Percentiles rank a stretch among this genome's conserved stretches.
These are phyloP conservation scores for Troides helena DNA, from an alignment of 2,888 invertebrate genomes.

Conservation along the genomic window DNA sequence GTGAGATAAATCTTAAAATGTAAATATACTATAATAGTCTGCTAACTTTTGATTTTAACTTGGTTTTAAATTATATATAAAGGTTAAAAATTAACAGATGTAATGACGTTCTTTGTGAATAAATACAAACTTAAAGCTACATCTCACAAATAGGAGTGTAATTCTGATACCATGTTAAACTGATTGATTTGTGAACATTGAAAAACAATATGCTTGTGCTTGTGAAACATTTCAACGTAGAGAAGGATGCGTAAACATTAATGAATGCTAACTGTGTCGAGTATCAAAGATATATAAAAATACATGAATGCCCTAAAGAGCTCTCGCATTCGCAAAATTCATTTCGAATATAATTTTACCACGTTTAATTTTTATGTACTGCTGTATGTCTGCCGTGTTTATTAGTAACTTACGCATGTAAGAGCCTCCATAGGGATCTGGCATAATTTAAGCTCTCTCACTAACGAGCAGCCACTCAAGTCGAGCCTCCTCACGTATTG, in stretches of 20 bases:
- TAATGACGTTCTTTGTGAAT: neutral
- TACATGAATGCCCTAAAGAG: constrained; percentile 23
- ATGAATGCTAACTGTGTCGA: constrained; percentile 19
- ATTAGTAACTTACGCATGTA: constrained; percentile 61
- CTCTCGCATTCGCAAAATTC: constrained; percentile 27
- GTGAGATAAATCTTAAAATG: neutral
- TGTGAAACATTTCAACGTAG: neutral
- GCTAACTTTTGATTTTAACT: too few species aligned
- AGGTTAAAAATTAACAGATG: too few species aligned
- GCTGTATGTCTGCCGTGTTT: constrained; percentile 39
- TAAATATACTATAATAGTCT: too few species aligned
- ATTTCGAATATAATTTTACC: constrained; percentile 19
- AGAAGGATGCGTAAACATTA: neutral
- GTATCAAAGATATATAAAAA: constrained; percentile 27
- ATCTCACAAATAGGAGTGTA: neutral
- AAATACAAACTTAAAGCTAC: neutral
- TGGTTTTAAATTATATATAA: too few species aligned
- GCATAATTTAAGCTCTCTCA: constrained; percentile 68
- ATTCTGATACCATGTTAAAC: too few species aligned
- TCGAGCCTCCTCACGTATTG: constrained; percentile 52
- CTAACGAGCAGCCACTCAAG: constrained; percentile 72
- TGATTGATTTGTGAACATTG: neutral
- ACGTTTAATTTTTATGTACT: constrained; percentile 37
- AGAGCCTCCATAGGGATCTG: constrained; percentile 51
- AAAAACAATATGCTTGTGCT: neutral